Percentiles rank a stretch among this genome's conserved stretches.
These are phyloP conservation scores for Alfaro cultratus DNA, from an alignment of 2,797 vertebrate species.

Conservation along the genomic window DNA sequence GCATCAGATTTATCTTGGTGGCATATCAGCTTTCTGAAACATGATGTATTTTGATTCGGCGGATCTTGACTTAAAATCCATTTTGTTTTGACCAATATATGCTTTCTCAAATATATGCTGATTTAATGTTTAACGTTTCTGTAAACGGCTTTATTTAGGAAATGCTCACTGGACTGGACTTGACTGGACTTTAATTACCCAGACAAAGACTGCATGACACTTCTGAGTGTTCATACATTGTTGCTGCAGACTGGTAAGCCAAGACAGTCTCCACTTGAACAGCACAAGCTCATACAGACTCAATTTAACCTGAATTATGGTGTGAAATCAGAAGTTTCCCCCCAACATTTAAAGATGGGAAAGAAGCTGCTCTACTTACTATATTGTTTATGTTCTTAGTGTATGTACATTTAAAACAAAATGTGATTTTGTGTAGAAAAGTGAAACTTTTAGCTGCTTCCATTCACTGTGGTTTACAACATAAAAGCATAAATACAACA, in stretches of 20 bases:
- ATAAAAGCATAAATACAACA: not conserved
- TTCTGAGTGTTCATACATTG: not conserved
- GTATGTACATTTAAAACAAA: not conserved
- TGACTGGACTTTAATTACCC: not conserved
- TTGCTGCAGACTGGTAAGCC: not conserved
- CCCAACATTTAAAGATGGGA: not conserved
- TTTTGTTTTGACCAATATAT: not conserved
- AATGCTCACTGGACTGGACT: not conserved
- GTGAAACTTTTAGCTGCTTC: not conserved
- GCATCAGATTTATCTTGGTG: not conserved
- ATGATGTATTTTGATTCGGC: not conserved
- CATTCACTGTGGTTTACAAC: not conserved
- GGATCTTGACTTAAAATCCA: not conserved
- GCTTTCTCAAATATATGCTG: not conserved
- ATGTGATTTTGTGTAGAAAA: not conserved
- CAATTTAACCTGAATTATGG: not conserved
- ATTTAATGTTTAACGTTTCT: not conserved
- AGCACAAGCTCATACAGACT: not conserved
- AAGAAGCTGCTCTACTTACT: not conserved
- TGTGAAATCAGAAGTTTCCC: not conserved
- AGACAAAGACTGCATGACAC: not conserved
- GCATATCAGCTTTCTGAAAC: not conserved
- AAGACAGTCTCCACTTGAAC: not conserved
- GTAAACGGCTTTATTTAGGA: not conserved
- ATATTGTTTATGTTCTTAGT: not conserved